Evolutionary conservation across 2,888 invertebrate species (phyloP), one percentile per base, ranked within the genome.

Genomic region (Leptinotarsa peninsularis): DNA sequence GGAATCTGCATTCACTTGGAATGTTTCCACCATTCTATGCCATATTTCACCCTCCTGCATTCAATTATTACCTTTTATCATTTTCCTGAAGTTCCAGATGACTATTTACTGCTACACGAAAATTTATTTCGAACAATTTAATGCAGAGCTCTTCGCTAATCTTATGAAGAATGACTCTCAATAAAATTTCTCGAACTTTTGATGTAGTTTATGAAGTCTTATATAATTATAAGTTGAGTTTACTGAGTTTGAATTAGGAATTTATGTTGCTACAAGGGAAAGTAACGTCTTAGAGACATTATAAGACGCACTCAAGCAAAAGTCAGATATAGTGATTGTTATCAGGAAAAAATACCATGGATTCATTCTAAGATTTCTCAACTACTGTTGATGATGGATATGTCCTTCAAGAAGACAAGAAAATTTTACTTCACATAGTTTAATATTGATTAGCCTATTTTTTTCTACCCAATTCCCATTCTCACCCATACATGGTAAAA

Each of bases 181-280:
- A 58, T 58, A 21, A 58, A 27, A 58, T 23, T 58, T 21, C 23
- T 7, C 58, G 58, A 58, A 58, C 58, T 58, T 58, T 58, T 58
- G 23, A 58, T 56, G 56, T 56, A 58, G 58, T 58, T 58, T 58
- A 21, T 21, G 58, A 58, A 58, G 58, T 58, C 21, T 58, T 58
- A 43, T 43, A 43, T 43, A 15, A 58, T 23, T 4, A 58, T 23
- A 58, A 58, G 58, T 58, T 58, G 23, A 23, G 58, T 58, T 58
- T 4, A 58, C 58, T 14, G 15, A 2, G 58, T 58, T 21, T 14
- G 4, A 15, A 58, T 21, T 15, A 1, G 14, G 58, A 4, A 27
- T 15, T 58, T 23, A 23, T 5, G 58, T 14, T 58, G 0, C 23
- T 58, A 23, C 23, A 15, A 21, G 14, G 15, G 13, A 15, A 23